phyloP scores from a whole-genome alignment of 1,140 invertebrate genomes.

The Cryptotermes secundus region DNA sequence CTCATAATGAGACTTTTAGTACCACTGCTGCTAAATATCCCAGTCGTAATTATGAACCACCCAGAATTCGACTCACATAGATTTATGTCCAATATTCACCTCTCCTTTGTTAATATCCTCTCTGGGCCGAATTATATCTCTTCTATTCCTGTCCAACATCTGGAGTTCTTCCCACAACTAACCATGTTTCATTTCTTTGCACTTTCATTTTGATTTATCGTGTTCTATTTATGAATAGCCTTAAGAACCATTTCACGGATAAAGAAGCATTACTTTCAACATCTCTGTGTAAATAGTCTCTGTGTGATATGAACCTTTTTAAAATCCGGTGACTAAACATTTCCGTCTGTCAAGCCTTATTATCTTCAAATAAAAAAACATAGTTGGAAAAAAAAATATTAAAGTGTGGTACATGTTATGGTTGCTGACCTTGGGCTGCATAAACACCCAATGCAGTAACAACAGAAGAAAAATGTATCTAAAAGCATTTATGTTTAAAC shows the following conservation, averaged over 20 bases:
- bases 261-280: neutral
- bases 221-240: neutral
- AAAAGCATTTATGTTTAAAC: neutral
- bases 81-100: neutral
- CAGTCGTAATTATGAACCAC: no score
- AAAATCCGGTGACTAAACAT: neutral
- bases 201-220: neutral
- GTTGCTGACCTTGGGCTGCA: neutral
- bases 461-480: neutral
- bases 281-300: neutral
- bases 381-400: neutral
- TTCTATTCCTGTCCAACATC: neutral
- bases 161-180: neutral
- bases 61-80: no score
- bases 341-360: neutral
- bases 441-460: neutral
- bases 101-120: neutral
- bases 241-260: neutral
- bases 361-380: constrained; percentile 1
- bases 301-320: neutral
- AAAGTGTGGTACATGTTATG: neutral
- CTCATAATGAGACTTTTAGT: no score
- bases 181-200: no score
- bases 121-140: neutral
- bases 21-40: no score